phyloP scores from a whole-genome alignment of 2,888 invertebrate species.

The Eupithecia pulchellata region DNA sequence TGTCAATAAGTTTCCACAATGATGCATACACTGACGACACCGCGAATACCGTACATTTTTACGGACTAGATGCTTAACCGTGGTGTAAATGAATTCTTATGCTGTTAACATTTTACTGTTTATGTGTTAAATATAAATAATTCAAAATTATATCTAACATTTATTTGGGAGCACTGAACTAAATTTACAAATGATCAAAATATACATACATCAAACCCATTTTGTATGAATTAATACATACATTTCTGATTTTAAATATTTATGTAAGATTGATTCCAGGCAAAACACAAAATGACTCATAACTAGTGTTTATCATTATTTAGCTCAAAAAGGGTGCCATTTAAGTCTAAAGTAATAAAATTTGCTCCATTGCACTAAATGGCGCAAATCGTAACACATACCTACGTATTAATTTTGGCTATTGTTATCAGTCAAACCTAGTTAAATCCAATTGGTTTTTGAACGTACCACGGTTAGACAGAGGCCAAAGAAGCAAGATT shows the following conservation, averaged over 20 bases:
- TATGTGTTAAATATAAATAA: background rate
- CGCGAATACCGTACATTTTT: too few relatives aligned
- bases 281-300: background rate
- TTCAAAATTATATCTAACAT: background rate
- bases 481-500: background rate
- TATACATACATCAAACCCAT: background rate
- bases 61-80: too few relatives aligned
- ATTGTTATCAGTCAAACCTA: background rate
- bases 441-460: background rate
- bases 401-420: background rate
- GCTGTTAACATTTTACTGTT: background rate
- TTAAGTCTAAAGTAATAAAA: background rate
- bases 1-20: too few relatives aligned
- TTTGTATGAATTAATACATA: background rate
- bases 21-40: too few relatives aligned
- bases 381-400: background rate
- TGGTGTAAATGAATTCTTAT: background rate
- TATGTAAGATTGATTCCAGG: background rate
- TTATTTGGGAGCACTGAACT: background rate
- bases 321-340: background rate
- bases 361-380: background rate
- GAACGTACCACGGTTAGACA: background rate
- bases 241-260: background rate
- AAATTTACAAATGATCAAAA: background rate
- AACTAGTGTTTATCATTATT: background rate